These are phyloP conservation scores for Microdon myrmicae DNA, from an alignment of 2,888 invertebrate species.

Conservation along the genomic window DNA sequence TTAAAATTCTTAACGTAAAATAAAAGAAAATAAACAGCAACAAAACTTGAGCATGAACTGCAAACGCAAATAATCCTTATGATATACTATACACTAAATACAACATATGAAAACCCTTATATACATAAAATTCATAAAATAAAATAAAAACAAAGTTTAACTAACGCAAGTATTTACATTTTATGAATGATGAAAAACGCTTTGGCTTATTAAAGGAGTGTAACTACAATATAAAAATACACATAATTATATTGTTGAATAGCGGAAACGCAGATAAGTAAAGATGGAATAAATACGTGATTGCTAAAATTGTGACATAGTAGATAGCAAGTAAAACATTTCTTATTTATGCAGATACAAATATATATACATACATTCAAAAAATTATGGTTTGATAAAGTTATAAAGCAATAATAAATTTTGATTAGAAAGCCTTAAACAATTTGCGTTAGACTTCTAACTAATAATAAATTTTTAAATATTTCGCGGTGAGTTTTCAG, in stretches of 20 bases:
- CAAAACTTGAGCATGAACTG: constrained; percentile 28
- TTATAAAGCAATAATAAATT: constrained; percentile 47
- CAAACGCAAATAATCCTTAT: constrained; percentile 40
- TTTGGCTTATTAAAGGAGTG: constrained; percentile 42
- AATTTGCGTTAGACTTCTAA: too few relatives aligned
- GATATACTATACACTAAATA: constrained; percentile 40
- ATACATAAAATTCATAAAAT: constrained; percentile 24
- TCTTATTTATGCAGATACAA: constrained; percentile 50
- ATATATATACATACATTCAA: constrained; percentile 43
- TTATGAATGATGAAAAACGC: constrained; percentile 25
- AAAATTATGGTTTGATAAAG: constrained; percentile 44
- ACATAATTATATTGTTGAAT: too few relatives aligned
- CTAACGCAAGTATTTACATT: not conserved
- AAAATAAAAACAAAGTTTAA: constrained; percentile 2
- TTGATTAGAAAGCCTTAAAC: too few relatives aligned
- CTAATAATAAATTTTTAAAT: too few relatives aligned
- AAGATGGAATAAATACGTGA: constrained; percentile 47
- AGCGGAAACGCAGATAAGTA: constrained; percentile 22
- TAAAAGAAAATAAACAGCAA: not conserved
- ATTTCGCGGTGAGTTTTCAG: too few relatives aligned
- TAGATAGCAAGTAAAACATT: constrained; percentile 53
- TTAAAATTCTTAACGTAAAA: constrained; percentile 32
- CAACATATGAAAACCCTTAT: too few relatives aligned
- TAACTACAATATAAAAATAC: constrained; percentile 37
- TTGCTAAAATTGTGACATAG: constrained; percentile 51